A percentile compares a stretch with the other conserved stretches of the same genome.
These are phyloP conservation scores for Argyra leucocephala DNA, from an alignment of 2,888 invertebrate species.

Conservation along the genomic window DNA sequence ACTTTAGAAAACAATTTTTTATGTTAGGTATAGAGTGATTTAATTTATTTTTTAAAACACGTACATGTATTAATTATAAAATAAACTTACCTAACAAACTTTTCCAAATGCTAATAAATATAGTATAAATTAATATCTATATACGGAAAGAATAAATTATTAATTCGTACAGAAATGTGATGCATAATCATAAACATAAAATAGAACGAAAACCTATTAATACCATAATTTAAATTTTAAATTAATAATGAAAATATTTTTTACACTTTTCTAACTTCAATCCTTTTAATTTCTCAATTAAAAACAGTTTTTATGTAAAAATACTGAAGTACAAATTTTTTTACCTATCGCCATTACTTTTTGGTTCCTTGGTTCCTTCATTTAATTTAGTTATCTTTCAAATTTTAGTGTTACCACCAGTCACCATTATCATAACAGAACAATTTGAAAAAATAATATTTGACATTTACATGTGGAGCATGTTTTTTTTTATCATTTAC, in stretches of 20 bases:
- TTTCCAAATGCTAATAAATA: background rate
- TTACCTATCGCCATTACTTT: background rate
- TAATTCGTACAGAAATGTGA: background rate
- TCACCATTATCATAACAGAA: too few relatives aligned
- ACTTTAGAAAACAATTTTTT: too few relatives aligned
- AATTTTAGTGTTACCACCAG: background rate
- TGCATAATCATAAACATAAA: background rate
- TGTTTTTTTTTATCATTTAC: too few relatives aligned
- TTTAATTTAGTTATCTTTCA: background rate
- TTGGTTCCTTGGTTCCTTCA: too few relatives aligned
- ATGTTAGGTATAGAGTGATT: too few relatives aligned
- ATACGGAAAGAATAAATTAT: background rate
- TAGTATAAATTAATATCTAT: background rate
- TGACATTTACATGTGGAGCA: too few relatives aligned
- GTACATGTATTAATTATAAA: too few relatives aligned
- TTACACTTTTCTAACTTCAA: background rate
- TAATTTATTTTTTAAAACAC: too few relatives aligned
- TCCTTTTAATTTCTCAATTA: background rate
- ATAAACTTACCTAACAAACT: background rate
- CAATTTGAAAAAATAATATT: too few relatives aligned
- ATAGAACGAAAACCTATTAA: background rate
- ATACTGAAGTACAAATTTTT: background rate
- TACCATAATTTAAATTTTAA: background rate
- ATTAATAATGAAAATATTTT: background rate
- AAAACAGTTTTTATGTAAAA: background rate